A percentile compares a stretch with the other conserved stretches of the same genome.
These are phyloP conservation scores for Elephantulus edwardii DNA, from an alignment of 2,113 vertebrate genomes.

Conservation along the genomic window DNA sequence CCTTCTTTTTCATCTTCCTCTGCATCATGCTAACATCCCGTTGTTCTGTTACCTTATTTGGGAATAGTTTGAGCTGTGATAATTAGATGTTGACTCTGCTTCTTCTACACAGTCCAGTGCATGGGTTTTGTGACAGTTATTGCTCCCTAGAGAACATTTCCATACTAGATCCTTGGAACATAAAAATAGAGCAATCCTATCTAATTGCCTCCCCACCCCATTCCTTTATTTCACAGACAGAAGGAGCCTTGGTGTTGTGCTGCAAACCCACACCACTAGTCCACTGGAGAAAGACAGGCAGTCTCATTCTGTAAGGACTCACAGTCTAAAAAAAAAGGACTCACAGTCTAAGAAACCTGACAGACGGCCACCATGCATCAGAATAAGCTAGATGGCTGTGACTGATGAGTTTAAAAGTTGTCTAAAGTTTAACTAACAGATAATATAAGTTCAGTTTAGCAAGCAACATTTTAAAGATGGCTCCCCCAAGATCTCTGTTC, in stretches of 20 bases:
- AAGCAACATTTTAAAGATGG: constrained; percentile 21
- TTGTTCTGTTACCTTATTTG: background rate
- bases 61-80: background rate
- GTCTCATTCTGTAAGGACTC: too few species aligned
- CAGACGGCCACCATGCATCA: too few species aligned
- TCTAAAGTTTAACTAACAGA: background rate
- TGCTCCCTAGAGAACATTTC: background rate
- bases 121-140: background rate
- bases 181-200: background rate
- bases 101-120: constrained; percentile 21
- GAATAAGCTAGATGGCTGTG: too few species aligned
- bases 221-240: background rate
- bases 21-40: background rate
- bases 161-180: background rate
- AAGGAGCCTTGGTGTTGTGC: too few species aligned
- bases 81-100: background rate
- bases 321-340: too few species aligned
- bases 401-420: too few species aligned
- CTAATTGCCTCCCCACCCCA: background rate
- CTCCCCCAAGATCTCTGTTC: background rate
- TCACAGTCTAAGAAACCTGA: too few species aligned
- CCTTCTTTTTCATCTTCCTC: background rate
- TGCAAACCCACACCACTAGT: too few species aligned
- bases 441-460: background rate
- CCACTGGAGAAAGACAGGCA: too few species aligned